Evolutionary conservation across 2,888 invertebrate genomes (phyloP).

Genomic region (Druceiella hillmani): DNA sequence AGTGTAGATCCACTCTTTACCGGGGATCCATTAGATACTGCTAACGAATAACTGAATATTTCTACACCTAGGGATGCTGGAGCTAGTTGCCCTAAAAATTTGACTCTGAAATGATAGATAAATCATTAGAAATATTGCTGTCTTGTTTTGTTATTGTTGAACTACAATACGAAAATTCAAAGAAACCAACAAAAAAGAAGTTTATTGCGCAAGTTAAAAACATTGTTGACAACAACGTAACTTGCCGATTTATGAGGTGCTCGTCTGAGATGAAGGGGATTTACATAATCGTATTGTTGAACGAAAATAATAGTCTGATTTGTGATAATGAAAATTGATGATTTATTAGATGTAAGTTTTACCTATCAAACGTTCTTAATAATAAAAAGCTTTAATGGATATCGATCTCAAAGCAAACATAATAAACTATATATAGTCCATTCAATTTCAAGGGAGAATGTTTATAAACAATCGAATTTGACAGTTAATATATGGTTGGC

Average conservation of each 20-base stretch:
- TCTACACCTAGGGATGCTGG: constrained; percentile 4
- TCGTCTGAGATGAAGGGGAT: constrained; percentile 1
- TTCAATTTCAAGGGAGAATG: too few relatives aligned
- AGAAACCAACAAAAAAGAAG: constrained; percentile 4
- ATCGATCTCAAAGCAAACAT: too few relatives aligned
- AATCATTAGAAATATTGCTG: not conserved
- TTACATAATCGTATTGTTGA: too few relatives aligned
- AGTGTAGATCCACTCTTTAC: constrained; percentile 2
- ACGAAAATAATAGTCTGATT: too few relatives aligned
- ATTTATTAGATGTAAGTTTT: too few relatives aligned
- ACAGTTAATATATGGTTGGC: too few relatives aligned
- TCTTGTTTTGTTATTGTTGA: constrained; percentile 1
- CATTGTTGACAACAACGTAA: constrained; percentile 2
- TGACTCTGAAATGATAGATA: constrained; percentile 6
- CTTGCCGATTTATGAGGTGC: constrained; percentile 2
- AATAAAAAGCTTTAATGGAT: too few relatives aligned
- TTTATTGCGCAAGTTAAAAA: constrained; percentile 3
- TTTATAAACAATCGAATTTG: too few relatives aligned
- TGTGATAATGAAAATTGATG: too few relatives aligned
- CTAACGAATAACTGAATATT: constrained; percentile 4
- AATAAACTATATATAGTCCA: too few relatives aligned
- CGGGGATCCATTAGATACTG: not conserved
- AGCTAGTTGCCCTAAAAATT: constrained; percentile 6
- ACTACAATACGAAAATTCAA: constrained; percentile 2
- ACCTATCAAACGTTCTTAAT: too few relatives aligned